phyloP scores from a whole-genome alignment of 2,888 invertebrate species.

The Drosophila macrospina region DNA sequence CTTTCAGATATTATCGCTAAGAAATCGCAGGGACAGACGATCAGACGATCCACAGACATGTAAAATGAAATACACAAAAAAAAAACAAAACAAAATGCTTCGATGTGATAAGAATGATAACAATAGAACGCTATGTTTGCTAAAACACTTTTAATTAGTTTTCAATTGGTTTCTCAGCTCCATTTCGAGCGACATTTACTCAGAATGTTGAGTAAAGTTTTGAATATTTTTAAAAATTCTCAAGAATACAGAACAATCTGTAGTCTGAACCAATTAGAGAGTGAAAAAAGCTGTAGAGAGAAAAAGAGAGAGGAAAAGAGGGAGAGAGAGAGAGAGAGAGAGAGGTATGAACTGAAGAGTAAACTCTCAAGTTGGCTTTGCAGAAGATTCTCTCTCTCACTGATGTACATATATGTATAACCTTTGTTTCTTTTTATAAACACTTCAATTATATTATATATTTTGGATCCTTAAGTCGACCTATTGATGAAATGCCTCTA shows the following conservation, averaged over 20 bases:
- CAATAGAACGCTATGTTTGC: constrained; percentile 59
- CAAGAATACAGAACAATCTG: constrained; percentile 6
- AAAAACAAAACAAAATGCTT: constrained; percentile 15
- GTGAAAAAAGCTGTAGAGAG: not conserved
- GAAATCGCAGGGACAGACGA: constrained; percentile 6
- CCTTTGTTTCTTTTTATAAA: constrained; percentile 16
- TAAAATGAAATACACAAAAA: constrained; percentile 21
- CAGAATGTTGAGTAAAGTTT: not conserved
- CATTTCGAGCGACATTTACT: constrained; percentile 13
- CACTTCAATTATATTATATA: constrained; percentile 19
- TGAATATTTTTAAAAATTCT: not conserved
- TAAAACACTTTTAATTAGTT: constrained; percentile 41
- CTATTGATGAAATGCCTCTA: constrained; percentile 15
- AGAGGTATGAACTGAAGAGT: not conserved
- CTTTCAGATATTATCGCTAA: constrained; percentile 68
- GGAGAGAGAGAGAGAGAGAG: not conserved
- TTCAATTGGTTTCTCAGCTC: constrained; percentile 38
- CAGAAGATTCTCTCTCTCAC: constrained; percentile 17
- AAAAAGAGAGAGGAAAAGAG: not conserved
- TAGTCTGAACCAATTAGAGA: not conserved
- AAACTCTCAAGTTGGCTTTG: not conserved
- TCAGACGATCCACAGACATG: constrained; percentile 32
- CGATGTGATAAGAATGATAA: constrained; percentile 57
- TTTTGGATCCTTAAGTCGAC: constrained; percentile 20
- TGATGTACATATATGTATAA: constrained; percentile 21